Evolutionary conservation across 2,888 invertebrate genomes (phyloP), one percentile per base, ranked within the genome.

Genomic region (Tipula vernalis): DNA sequence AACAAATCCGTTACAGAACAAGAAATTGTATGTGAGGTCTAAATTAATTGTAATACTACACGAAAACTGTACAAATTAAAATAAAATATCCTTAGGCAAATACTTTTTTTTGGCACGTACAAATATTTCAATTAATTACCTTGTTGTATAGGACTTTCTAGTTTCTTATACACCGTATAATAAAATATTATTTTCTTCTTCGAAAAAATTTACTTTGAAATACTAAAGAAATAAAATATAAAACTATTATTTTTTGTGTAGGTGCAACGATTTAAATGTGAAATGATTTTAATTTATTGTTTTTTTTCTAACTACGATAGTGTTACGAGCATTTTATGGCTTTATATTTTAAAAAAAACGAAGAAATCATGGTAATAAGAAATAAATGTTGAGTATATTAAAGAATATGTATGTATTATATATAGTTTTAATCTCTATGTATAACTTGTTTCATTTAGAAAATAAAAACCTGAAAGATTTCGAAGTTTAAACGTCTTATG

Each of bases 321-420:
- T 71, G 71, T 71, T 71, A 71, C 28, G 71, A 71, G 28, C 71
- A 71, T 71, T 28, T 71, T 71, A 71, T 10, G 28, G 28, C 28
- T 28, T 28, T 10, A 28, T 8, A 28, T 10, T n/a, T 28, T 28
- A 28, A 28, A 18, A 28, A 71, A 3, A 28, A 28, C 71, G 28
- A 71, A 18, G 28, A 71, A 71, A 71, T 71, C 18, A 71, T 71
- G 71, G 71, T 28, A 71, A 71, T 71, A 71, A 71, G 71, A 71
- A 71, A 71, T 71, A 71, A 71, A 71, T 71, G 71, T 71, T 71
- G 71, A 71, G 71, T 71, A 71, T 71, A 71, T 71, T 71, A 71
- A 71, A 71, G 71, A 71, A 71, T 71, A 71, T 71, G 71, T 71
- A 18, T 57, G 5, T 51, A 8, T 57, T 71, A 2, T 51, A 51